These are phyloP conservation scores for Eulemur rubriventer DNA, from an alignment of 2,797 vertebrate species.

Conservation along the genomic window DNA sequence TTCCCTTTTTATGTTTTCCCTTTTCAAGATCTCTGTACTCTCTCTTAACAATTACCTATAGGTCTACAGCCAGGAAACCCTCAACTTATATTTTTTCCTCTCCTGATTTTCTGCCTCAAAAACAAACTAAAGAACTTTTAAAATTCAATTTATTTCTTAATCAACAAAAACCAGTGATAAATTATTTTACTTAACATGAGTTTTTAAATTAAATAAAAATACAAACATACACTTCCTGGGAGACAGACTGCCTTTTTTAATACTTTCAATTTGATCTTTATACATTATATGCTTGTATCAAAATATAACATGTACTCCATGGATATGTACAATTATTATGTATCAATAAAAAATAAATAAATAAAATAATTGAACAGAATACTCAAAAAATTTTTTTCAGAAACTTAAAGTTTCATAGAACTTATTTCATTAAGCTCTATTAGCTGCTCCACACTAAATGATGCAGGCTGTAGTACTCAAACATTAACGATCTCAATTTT, in stretches of 20 bases:
- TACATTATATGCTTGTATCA: too few relatives aligned
- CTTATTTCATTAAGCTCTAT: background rate
- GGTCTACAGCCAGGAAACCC: background rate
- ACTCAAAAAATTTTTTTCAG: too few relatives aligned
- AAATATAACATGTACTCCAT: too few relatives aligned
- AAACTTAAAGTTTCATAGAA: background rate
- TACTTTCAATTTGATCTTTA: background rate
- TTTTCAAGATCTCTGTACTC: background rate
- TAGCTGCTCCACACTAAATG: background rate
- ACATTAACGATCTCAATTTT: background rate
- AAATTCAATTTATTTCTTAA: background rate
- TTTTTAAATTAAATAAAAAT: slow-evolving; percentile 5
- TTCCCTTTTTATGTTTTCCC: background rate
- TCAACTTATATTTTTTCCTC: background rate
- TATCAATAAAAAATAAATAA: too few relatives aligned
- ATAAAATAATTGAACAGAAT: too few relatives aligned
- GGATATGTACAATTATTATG: too few relatives aligned
- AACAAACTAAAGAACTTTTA: background rate
- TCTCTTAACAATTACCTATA: background rate
- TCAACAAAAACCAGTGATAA: background rate
- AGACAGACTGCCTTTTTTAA: background rate
- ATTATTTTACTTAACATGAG: background rate
- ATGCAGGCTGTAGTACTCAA: background rate
- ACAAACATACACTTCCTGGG: background rate
- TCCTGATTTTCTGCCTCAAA: background rate